Base-by-base conservation (phyloP, 2,113 vertebrate genomes). In the Meriones unguiculatus region DNA sequence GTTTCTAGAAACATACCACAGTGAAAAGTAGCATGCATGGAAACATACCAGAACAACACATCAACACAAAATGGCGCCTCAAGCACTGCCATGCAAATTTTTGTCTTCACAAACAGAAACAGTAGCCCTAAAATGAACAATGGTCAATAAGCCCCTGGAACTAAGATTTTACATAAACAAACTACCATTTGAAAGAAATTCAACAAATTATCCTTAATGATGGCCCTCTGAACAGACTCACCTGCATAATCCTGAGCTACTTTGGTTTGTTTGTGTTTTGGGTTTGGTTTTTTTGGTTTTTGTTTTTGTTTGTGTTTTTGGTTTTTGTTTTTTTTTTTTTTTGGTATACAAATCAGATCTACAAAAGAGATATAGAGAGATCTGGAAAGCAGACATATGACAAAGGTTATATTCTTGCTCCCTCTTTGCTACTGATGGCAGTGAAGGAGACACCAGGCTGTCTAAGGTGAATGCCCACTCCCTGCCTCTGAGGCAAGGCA, bases 101-200 rank as follows among this genome's bases (percentile, higher is more conserved):
- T 15, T 14, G 86, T 38, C 85, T 59, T 50, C 54, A 82, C 91
- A 57, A 41, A 69, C 18, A 72, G 92, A 95, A 91, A 54, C 14
- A 78, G 35, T 41, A 72, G 88, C 14, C 65, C 8, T n/a, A 91
- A 87, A 67, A 64, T 30, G 18, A 85, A 30, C n/a, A 85, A 41
- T 3, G n/a, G 25, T 30, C 38, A 65, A 65, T 65, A 78, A 64
- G 32, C 67, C 73, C 85, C 80, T 70, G 2, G 13, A 88, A 72
- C 72, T 38, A 38, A 18, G 15, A 85, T 65, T 80, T 9, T 25
- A 65, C 32, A 46, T 46, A 85, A 64, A 41, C 69, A 14, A 70
- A 88, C 77, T 32, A 70, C 9, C 13, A 28, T 76, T 89, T 76
- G 50, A 94, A 87, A 95, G 30, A 93, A 95, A 84, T 75, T 90